phyloP scores from a whole-genome alignment of 2,888 invertebrate genomes.

The Disparrhopalites patrizii region DNA sequence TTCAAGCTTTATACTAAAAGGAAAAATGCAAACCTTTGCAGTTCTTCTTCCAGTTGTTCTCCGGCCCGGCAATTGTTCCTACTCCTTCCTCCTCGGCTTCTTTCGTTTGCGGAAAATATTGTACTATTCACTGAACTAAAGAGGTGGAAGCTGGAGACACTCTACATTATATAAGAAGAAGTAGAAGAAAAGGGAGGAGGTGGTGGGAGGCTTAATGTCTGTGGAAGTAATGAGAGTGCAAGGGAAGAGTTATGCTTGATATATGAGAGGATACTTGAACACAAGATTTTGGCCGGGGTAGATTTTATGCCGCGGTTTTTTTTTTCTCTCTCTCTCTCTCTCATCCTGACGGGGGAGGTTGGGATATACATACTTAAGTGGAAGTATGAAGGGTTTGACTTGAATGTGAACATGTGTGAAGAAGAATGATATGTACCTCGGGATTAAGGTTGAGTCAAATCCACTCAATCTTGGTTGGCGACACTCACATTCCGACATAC shows the following conservation, averaged over 20 bases:
- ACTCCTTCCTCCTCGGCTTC: not conserved
- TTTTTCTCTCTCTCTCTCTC: not conserved
- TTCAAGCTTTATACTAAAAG: too few relatives aligned
- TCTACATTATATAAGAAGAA: not conserved
- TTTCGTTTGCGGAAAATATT: not conserved
- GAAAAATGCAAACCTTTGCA: too few relatives aligned
- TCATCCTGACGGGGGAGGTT: not conserved
- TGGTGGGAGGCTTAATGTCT: conserved; percentile 6
- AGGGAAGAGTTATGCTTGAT: conserved; percentile 14
- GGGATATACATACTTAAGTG: not conserved
- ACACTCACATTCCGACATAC: conserved; percentile 16
- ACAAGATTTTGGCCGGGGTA: not conserved
- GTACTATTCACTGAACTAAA: too few relatives aligned
- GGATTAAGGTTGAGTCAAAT: conserved; percentile 20
- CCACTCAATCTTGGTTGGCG: conserved; percentile 25
- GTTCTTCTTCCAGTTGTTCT: too few relatives aligned
- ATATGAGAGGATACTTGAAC: conserved; percentile 17
- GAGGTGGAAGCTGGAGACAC: too few relatives aligned
- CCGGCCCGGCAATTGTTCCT: not conserved
- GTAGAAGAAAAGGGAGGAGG: not conserved
- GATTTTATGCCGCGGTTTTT: not conserved
- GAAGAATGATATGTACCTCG: conserved; percentile 24
- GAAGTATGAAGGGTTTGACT: not conserved
- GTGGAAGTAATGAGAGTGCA: not conserved
- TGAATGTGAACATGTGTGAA: not conserved